Evolutionary conservation across 2,113 vertebrate genomes (phyloP), one percentile per base, ranked within the genome.

Genomic region (Phoenicopterus ruber): DNA sequence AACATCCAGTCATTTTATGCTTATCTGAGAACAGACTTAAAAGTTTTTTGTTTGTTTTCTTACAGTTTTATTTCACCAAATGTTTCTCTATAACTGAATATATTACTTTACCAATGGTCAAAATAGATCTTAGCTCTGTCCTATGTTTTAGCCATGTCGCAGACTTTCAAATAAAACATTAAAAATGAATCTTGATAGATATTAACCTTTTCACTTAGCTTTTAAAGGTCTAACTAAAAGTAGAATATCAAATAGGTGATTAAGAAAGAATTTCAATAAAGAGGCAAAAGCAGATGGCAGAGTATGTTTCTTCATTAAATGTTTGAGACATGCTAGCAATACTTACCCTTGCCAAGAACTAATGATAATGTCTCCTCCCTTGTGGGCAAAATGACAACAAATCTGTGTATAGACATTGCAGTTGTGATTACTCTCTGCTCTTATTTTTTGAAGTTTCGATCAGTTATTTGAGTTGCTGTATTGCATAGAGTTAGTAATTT

Each of bases 361-460:
- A 69, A 16, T 0, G 1, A 25, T 22, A 36, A 5, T 6, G 17
- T 54, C 19, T 34, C 31, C 58, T 83, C 25, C 31, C 28, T 36
- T 87, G 38, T 74, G 79, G 62, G 15, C 55, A 65, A 42, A 77
- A 44, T 70, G 40, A 46, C 40, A 80, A 5, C 44, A 83, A 44
- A 82, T 66, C 24, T 79, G n/a, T 0, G 0, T 18, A 4, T 38
- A 70, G 34, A 17, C 13, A 2, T 47, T 82, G 34, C 57, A 2
- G 2, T 44, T 90, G n/a, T 54, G 26, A 17, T 82, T 93, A 36
- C 34, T 82, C 6, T 5, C 4, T 58, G 17, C n/a, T 82, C 22
- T 49, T 73, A 0, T 0, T 46, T 91, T 93, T 31, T 92, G 26
- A 63, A 20, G 29, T 80, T 83, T 61, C 19, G 77, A 0, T 70